Evolutionary conservation across 2,797 vertebrate species (phyloP), one percentile per base, ranked within the genome.

Genomic region (Pitangus sulphuratus): DNA sequence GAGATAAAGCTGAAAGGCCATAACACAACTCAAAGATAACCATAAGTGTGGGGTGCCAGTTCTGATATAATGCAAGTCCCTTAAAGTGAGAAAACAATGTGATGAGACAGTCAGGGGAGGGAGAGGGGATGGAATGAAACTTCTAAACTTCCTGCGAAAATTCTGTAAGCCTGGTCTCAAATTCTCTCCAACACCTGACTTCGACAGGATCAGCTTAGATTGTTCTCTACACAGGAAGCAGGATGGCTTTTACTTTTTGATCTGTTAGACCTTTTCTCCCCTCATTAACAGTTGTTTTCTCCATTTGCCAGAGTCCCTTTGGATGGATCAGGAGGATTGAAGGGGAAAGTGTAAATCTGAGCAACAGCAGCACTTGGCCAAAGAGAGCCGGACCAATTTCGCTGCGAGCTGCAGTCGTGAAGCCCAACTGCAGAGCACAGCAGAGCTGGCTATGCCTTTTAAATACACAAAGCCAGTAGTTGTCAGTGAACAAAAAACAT

Each of bases 1-100:
- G 60, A 45, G 94, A 91, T 87, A 93, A 94, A 88, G 58, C 48
- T 66, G 83, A 89, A 87, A 83, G 62, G 85, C 74, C 95, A 7
- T 53, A 75, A 87, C 58, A 74, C 40, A 81, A 16, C 30, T 68
- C 51, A 53, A 69, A 66, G 79, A 80, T 78, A 95, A 89, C 25
- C 11, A 44, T 30, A 14, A 0, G 12, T 45, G 60, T 19, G 28
- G 56, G 39, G 17, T 11, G 20, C 26, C 44, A 3, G 5, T 61
- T 39, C 84, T 58, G 71, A 95, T 62, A 61, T 1, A 96, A 87
- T 3, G 22, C 35, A 84, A 87, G 69, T 12, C 48, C 74, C 66
- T 81, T 69, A 33, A 15, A 89, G 45, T 3, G 16, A 57, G 44
- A 58, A 87, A 78, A 92, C 48, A 61, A 54, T 1, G 68, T 12